Evolutionary conservation across 2,113 vertebrate genomes (phyloP), one percentile per base, ranked within the genome.

Genomic region (Otus sunia): DNA sequence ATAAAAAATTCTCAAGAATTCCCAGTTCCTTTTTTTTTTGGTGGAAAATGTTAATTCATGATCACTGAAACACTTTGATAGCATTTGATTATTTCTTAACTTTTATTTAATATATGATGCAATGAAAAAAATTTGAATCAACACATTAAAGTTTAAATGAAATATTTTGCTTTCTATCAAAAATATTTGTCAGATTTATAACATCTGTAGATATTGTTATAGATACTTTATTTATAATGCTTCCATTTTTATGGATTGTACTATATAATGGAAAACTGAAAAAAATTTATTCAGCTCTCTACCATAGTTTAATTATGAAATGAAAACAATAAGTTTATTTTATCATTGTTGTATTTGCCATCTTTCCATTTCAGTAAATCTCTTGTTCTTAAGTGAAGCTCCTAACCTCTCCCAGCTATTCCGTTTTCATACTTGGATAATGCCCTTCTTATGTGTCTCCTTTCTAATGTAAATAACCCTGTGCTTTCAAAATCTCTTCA

Each of bases 381-480:
- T 22, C 26, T 74, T 77, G 14, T 71, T 88, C 56, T 86, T 67
- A 50, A 41, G 30, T 79, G 72, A 90, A 77, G 45, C 78, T 94
- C 69, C 60, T 73, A 86, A 80, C 25, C 64, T 92, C 80, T 94
- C 55, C 34, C 45, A 66, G 5, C 37, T 59, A 77, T 93, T 92
- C 78, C 14, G 6, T 76, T 86, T 94, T 92, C 34, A 19, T 86
- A 20, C 45, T 80, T 83, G 63, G 39, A 92, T 90, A 47, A 30
- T 36, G 37, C 19, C 41, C 34, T 75, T 91, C 58, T 86, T 62
- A 30, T 60, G 26, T 47, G 20, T 86, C 53, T 83, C 39, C 68
- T 92, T 95, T 90, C 68, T 84, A 89, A 93, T 79, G 41, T 96
- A 92, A 96, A 96, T 90, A 93, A 78, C 17, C 10, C 34, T n/a